Evolutionary conservation across 1,140 invertebrate genomes (phyloP).

Genomic region (Heliconius himera): DNA sequence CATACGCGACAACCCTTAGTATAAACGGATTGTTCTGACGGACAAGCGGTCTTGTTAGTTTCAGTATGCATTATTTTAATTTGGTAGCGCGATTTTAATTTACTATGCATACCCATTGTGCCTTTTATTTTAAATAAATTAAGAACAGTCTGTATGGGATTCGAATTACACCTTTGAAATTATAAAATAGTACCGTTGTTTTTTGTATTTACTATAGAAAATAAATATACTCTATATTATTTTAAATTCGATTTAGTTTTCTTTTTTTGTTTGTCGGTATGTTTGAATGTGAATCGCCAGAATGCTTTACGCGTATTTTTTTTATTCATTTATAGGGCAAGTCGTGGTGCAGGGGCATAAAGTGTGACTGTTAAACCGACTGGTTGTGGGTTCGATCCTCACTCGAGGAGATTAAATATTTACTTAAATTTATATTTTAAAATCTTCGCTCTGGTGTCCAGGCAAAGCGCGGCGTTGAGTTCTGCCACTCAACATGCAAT

Average conservation of each 20-base stretch:
- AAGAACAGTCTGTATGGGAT: conserved; percentile 7
- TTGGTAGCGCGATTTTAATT: conserved; percentile 38
- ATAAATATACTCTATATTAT: neutral
- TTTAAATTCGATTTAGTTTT: neutral
- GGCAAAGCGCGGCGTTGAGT: no score
- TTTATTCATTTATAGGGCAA: no score
- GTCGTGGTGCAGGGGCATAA: no score
- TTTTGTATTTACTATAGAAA: neutral
- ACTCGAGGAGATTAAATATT: no score
- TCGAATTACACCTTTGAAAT: conserved; percentile 13
- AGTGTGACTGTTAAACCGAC: no score
- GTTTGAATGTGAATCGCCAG: no score
- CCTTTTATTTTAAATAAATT: conserved; percentile 11
- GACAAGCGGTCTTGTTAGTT: conserved; percentile 20
- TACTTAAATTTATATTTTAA: no score
- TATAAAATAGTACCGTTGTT: conserved; percentile 1
- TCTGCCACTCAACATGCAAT: no score
- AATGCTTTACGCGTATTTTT: no score
- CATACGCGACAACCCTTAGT: neutral
- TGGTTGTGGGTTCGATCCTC: no score
- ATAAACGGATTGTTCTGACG: conserved; percentile 19
- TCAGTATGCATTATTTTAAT: conserved; percentile 37
- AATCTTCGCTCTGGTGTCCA: no score
- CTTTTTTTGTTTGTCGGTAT: neutral
- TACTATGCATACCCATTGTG: conserved; percentile 25